Evolutionary conservation across 2,797 vertebrate species (phyloP), one percentile per base, ranked within the genome.

Genomic region (Schizothorax lantsangensis): DNA sequence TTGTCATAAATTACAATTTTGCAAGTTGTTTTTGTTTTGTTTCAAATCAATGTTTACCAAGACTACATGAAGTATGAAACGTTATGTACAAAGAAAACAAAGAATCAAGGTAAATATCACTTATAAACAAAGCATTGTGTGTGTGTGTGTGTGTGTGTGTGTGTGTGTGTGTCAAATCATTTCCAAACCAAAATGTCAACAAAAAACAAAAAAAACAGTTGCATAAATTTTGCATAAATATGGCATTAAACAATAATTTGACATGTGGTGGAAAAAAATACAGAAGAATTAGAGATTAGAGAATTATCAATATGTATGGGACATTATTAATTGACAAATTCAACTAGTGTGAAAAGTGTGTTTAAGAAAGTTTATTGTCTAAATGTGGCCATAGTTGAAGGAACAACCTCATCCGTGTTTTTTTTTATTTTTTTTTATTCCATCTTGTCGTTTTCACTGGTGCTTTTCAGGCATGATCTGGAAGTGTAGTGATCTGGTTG

Each of bases 401-500:
- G 17, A 26, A 36, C 2, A 36, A 75, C 6, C 33, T 54, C 6
- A 30, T 26, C 15, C 5, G 43, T 0, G 54, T 6, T 19, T 2
- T 40, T 40, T 40, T 40, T 40, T 38, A 1, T 5, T 68, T 23
- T 38, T 6, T 19, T 52, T 54, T 7, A 19, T 9, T 40, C 7
- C n/a, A n/a, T 15, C 49, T 33, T 45, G 0, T 45, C 11, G 1
- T 45, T 33, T 72, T 45, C 26, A 5, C 59, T 47, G 15, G 9
- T 40, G 62, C 49, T 72, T 26, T 23, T 64, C 49, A 38, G 23
- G n/a, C 26, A 21, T 36, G 33, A 64, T 47, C 21, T 83, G 38
- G 69, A 68, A 89, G 88, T 38, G 52, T 8, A 2, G 66, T 73
- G 72, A 49, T 62, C 30, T 69, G 49, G 36, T 66, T 83, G 79